A percentile compares a stretch with the other conserved stretches of the same genome.
These are phyloP conservation scores for Spondyliosoma cantharus DNA, from an alignment of 2,797 vertebrate species.

Conservation along the genomic window DNA sequence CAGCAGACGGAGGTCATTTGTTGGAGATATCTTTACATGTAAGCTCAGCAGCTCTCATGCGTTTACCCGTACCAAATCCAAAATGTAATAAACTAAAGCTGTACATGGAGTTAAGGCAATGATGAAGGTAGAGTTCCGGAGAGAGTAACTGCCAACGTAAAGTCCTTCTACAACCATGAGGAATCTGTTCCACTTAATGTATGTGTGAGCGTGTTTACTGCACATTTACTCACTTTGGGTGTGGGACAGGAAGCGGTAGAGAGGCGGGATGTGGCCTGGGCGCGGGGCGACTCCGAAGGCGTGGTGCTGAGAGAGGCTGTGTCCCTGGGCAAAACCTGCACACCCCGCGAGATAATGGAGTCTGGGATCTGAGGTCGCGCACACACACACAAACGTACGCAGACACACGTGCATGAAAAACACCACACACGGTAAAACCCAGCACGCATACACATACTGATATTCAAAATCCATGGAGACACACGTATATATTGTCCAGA, in stretches of 20 bases:
- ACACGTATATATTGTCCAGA: constrained; percentile 6
- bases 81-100: not conserved
- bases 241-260: constrained; percentile 99
- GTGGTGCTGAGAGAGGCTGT: constrained; percentile 98
- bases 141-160: not conserved
- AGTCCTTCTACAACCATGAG: constrained; percentile 16
- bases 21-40: not conserved
- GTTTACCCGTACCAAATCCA: not conserved
- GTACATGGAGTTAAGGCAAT: not conserved
- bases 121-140: not conserved
- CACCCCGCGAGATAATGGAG: constrained; percentile 97
- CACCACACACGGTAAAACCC: constrained; percentile 1
- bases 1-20: constrained; percentile 2
- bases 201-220: constrained; percentile 61
- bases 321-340: constrained; percentile 98
- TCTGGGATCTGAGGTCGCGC: constrained; percentile 92
- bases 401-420: constrained; percentile 28
- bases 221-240: constrained; percentile 92
- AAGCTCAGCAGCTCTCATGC: not conserved
- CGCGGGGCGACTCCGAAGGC: constrained; percentile 97
- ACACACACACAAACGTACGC: constrained; percentile 20
- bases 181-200: constrained; percentile 5
- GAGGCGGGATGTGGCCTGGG: constrained; percentile 98
- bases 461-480: constrained; percentile 21
- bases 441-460: constrained; percentile 15